phyloP scores from a whole-genome alignment of 1,140 invertebrate species.

The Onthophagus taurus region DNA sequence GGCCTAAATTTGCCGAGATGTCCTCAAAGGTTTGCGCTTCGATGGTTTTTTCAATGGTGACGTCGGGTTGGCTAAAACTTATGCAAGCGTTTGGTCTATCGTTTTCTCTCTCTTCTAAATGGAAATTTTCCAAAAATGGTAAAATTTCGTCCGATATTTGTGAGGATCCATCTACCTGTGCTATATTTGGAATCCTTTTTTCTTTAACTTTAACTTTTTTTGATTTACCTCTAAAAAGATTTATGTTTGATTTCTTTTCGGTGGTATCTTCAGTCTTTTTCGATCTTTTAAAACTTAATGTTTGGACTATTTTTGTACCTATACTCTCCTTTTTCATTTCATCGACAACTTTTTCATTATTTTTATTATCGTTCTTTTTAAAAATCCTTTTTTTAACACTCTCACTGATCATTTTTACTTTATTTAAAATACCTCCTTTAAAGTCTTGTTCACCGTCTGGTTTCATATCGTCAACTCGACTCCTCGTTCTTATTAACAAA shows the following conservation, averaged over 20 bases:
- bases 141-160: slow-evolving; percentile 9
- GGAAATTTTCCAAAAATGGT: slow-evolving; percentile 12
- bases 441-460: slow-evolving; percentile 11
- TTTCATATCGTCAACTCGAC: neutral
- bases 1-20: too few species aligned
- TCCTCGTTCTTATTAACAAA: slow-evolving; percentile 2
- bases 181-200: slow-evolving; percentile 1
- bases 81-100: too few species aligned
- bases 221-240: slow-evolving; percentile 4
- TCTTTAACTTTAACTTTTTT: slow-evolving; percentile 11
- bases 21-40: too few species aligned
- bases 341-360: neutral
- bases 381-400: slow-evolving; percentile 12
- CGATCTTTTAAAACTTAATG: slow-evolving; percentile 12
- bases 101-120: too few species aligned
- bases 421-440: slow-evolving; percentile 15
- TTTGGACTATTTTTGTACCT: slow-evolving; percentile 15
- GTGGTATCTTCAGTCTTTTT: slow-evolving; percentile 10
- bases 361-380: slow-evolving; percentile 4
- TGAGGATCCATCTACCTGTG: slow-evolving; percentile 6
- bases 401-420: slow-evolving; percentile 13
- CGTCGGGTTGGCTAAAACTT: too few species aligned
- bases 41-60: too few species aligned
- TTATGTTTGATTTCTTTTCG: slow-evolving; percentile 3
- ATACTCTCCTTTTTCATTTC: slow-evolving; percentile 10